Evolutionary conservation across 2,797 vertebrate species (phyloP).

Genomic region (Perodicticus potto): DNA sequence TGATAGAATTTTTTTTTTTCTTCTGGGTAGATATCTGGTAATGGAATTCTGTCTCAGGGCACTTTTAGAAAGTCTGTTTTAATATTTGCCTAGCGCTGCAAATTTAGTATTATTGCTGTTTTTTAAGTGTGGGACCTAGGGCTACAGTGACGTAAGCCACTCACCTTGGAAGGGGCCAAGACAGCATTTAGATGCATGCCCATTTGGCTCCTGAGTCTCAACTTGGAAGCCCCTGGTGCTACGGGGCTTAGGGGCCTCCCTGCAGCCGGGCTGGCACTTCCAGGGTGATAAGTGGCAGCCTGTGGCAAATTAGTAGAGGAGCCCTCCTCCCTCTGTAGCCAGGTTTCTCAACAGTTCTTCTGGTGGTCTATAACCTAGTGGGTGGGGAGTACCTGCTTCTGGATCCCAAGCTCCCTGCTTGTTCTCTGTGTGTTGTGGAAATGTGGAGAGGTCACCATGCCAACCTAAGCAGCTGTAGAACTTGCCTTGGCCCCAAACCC

Average conservation of each 20-base stretch:
- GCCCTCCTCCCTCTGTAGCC: background rate
- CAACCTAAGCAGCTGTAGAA: constrained; percentile 49
- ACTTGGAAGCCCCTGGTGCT: background rate
- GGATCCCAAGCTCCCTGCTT: background rate
- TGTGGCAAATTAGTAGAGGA: background rate
- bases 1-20: no score
- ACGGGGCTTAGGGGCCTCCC: background rate
- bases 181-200: background rate
- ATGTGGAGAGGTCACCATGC: constrained; percentile 14
- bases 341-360: background rate
- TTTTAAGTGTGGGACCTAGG: background rate
- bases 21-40: no score
- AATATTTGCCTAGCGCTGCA: background rate
- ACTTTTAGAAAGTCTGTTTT: background rate
- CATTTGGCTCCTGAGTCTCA: background rate
- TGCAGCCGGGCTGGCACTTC: background rate
- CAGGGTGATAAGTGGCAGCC: background rate
- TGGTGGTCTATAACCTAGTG: background rate
- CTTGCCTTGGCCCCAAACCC: background rate
- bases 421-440: background rate
- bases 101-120: background rate
- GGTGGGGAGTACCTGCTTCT: background rate
- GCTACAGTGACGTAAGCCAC: background rate
- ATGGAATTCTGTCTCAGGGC: no score
- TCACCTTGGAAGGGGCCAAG: background rate